Percentiles rank a stretch among this genome's conserved stretches.
Conservation (phyloP, 92 coral and sea anemone genomes). For the Phenganax marumi region DNA sequence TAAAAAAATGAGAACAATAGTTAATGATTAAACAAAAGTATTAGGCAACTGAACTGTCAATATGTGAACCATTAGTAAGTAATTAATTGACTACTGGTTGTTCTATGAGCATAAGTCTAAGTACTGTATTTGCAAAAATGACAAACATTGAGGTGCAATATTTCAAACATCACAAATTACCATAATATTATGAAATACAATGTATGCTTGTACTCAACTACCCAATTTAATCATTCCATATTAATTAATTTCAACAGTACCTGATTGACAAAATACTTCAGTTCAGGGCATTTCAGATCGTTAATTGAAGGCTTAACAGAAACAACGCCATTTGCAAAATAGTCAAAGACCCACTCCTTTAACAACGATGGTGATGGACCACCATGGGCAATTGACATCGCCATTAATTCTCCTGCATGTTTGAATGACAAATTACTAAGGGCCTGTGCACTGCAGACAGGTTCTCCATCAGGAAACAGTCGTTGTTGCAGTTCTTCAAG, state of each 20-base stretch:
- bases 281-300: background rate
- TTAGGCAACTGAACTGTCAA: too few relatives aligned
- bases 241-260: background rate
- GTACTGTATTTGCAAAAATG: too few relatives aligned
- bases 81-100: too few relatives aligned
- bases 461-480: conserved; percentile 3
- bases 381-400: conserved; percentile 6
- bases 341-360: conserved; percentile 3
- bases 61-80: too few relatives aligned
- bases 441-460: conserved; percentile 11
- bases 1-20: background rate
- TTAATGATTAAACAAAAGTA: too few relatives aligned
- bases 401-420: conserved; percentile 1
- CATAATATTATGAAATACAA: background rate
- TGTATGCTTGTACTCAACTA: too few relatives aligned
- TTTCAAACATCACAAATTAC: background rate
- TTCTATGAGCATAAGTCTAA: too few relatives aligned
- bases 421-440: conserved; percentile 5
- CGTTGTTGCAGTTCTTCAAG: conserved; percentile 3
- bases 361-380: conserved; percentile 1
- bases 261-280: background rate
- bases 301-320: background rate
- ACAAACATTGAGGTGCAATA: too few relatives aligned
- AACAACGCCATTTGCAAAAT: background rate
- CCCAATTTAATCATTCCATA: too few relatives aligned